A percentile compares a stretch with the other conserved stretches of the same genome.
These are phyloP conservation scores for Physocephala rufipes DNA, from an alignment of 2,888 invertebrate genomes.

Conservation along the genomic window DNA sequence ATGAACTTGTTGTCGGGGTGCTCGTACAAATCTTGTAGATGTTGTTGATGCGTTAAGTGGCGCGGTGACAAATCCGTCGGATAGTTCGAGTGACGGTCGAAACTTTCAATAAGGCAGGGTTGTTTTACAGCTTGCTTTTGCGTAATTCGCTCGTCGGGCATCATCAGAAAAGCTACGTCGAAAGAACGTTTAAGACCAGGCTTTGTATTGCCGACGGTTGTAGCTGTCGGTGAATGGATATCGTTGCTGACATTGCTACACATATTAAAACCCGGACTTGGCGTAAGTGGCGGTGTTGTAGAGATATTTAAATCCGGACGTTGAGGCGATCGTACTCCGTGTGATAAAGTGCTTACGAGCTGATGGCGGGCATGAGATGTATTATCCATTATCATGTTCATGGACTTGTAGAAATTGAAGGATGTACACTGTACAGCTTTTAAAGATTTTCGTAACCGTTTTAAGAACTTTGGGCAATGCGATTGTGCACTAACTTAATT, in stretches of 20 bases:
- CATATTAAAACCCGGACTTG: slow-evolving; percentile 40
- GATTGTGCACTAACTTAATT: slow-evolving; percentile 4
- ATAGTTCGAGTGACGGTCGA: slow-evolving; percentile 58
- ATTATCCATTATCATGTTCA: slow-evolving; percentile 76
- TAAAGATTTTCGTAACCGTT: background rate
- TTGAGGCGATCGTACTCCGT: slow-evolving; percentile 51
- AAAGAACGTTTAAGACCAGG: slow-evolving; percentile 78
- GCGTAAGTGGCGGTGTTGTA: slow-evolving; percentile 50
- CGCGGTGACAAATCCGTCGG: slow-evolving; percentile 65
- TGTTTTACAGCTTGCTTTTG: slow-evolving; percentile 65
- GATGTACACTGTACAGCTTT: background rate
- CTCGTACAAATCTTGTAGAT: slow-evolving; percentile 49
- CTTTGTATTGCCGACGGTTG: slow-evolving; percentile 58
- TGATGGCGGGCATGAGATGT: slow-evolving; percentile 32
- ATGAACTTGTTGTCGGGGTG: slow-evolving; percentile 52
- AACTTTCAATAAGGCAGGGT: slow-evolving; percentile 67
- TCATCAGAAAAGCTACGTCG: slow-evolving; percentile 90
- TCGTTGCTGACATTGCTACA: slow-evolving; percentile 54
- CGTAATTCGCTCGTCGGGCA: slow-evolving; percentile 83
- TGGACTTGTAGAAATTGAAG: slow-evolving; percentile 32
- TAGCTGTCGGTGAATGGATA: slow-evolving; percentile 49
- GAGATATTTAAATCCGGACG: slow-evolving; percentile 67
- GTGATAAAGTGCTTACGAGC: slow-evolving; percentile 45
- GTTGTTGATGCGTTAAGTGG: slow-evolving; percentile 41
- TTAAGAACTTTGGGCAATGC: background rate